phyloP scores from a whole-genome alignment of 2,888 invertebrate species.

The Mantis religiosa region DNA sequence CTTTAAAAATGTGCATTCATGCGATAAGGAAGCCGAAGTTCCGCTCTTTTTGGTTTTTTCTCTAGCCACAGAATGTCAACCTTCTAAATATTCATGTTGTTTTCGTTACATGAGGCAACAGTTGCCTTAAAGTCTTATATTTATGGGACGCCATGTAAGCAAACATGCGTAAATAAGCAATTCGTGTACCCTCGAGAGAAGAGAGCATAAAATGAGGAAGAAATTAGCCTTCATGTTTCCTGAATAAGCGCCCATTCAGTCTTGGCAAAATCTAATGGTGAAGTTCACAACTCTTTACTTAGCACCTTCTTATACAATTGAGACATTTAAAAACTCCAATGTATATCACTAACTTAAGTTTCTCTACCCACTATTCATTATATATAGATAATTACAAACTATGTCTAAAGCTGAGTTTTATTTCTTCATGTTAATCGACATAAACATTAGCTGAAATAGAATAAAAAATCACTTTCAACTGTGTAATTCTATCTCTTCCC shows the following conservation, averaged over 20 bases:
- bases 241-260: neutral
- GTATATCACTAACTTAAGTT: too few relatives aligned
- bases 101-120: neutral
- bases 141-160: neutral
- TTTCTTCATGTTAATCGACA: too few relatives aligned
- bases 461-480: too few relatives aligned
- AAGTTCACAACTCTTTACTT: too few relatives aligned
- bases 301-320: too few relatives aligned
- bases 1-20: neutral
- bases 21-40: neutral
- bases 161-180: neutral
- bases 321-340: too few relatives aligned
- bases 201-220: neutral
- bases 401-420: too few relatives aligned
- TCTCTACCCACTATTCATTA: too few relatives aligned
- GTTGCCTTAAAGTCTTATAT: neutral
- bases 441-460: too few relatives aligned
- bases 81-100: neutral
- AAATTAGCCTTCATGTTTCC: neutral
- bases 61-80: neutral
- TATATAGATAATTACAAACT: too few relatives aligned
- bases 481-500: too few relatives aligned
- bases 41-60: neutral
- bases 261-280: too few relatives aligned
- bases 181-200: neutral